Evolutionary conservation across 1,140 invertebrate genomes (phyloP).

Genomic region (Pissodes strobi): DNA sequence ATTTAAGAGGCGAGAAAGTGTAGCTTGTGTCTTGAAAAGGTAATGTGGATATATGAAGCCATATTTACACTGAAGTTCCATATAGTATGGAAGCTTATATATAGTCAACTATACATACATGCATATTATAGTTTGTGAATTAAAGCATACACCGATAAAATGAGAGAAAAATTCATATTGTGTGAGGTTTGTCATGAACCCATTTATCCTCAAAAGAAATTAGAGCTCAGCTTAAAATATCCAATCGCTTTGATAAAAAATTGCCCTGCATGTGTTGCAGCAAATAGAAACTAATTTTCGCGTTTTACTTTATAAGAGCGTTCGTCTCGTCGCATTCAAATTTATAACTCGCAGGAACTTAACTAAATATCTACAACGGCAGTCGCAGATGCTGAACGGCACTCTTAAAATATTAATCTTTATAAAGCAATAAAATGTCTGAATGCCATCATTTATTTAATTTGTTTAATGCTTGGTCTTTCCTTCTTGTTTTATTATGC

Average conservation of each 20-base stretch:
- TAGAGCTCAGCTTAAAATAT: not conserved
- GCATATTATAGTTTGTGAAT: no score
- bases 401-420: conserved; percentile 19
- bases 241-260: not conserved
- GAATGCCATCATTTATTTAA: conserved; percentile 10
- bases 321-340: conserved; percentile 22
- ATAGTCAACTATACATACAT: no score
- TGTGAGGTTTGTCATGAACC: no score
- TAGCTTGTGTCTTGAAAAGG: no score
- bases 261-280: conserved; percentile 3
- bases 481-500: no score
- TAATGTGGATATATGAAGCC: no score
- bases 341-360: conserved; percentile 20
- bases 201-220: no score
- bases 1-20: no score
- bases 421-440: conserved; percentile 6
- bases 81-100: no score
- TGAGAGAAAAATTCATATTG: no score
- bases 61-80: no score
- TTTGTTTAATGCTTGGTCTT: conserved; percentile 5
- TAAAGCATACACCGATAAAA: no score
- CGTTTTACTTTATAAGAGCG: conserved; percentile 17
- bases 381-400: conserved; percentile 15
- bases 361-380: conserved; percentile 10
- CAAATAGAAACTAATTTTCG: conserved; percentile 15